phyloP scores from a whole-genome alignment of 2,797 vertebrate species.

The Pseudochromis fuscus region DNA sequence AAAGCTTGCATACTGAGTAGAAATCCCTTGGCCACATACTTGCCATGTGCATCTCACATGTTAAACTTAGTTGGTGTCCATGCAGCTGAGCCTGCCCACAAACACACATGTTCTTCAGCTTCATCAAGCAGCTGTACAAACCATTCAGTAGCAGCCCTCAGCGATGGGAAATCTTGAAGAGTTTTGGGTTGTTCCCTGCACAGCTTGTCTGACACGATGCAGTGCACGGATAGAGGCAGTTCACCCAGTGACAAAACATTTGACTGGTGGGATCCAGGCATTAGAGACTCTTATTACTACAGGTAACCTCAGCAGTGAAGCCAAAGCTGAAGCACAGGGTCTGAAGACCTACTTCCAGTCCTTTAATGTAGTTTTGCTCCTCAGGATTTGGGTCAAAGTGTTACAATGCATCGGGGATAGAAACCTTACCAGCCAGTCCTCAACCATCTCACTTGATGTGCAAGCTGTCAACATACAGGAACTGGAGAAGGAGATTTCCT shows the following conservation, averaged over 20 bases:
- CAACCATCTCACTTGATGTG: too few species aligned
- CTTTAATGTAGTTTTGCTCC: constrained; percentile 6
- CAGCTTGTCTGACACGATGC: constrained; percentile 30
- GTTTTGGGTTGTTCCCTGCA: constrained; percentile 32
- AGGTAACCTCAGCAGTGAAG: constrained; percentile 1
- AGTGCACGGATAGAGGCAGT: too few species aligned
- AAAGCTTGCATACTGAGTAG: neutral
- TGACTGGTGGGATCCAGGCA: neutral
- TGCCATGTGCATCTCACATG: neutral
- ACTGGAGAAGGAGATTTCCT: too few species aligned
- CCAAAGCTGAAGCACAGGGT: neutral
- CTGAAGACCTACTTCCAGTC: constrained; percentile 7
- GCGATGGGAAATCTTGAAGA: constrained; percentile 15
- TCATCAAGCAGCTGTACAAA: constrained; percentile 34
- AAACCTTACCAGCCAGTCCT: too few species aligned
- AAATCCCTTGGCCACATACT: constrained; percentile 8
- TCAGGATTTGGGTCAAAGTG: too few species aligned
- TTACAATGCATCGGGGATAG: too few species aligned
- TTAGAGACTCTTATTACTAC: neutral
- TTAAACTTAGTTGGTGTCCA: constrained; percentile 2
- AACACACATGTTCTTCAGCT: constrained; percentile 33
- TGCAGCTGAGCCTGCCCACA: neutral
- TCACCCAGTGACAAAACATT: constrained; percentile 8
- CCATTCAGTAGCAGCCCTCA: constrained; percentile 29
- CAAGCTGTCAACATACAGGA: too few species aligned